phyloP scores from a whole-genome alignment of 2,113 vertebrate species.

The Austrofundulus limnaeus region DNA sequence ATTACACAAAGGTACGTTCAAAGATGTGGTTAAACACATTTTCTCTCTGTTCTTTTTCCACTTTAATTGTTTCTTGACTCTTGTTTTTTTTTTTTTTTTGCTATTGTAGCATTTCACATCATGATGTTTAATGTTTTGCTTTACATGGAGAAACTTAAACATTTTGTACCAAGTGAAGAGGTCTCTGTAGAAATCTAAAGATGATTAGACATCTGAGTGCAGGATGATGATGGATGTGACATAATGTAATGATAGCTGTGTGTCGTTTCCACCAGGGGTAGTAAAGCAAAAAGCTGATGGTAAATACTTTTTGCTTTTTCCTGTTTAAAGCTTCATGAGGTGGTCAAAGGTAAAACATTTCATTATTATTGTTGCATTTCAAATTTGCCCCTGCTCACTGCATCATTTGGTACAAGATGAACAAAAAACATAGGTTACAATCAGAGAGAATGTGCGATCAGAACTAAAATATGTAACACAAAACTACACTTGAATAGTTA shows the following conservation, averaged over 20 bases:
- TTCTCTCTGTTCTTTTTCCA: background rate
- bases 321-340: conserved; percentile 40
- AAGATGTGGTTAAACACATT: background rate
- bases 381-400: conserved; percentile 21
- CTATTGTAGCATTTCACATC: background rate
- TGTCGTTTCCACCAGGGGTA: conserved; percentile 61
- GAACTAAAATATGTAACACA: conserved; percentile 21
- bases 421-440: conserved; percentile 30
- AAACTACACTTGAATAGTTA: conserved; percentile 49
- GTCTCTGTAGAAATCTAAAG: conserved; percentile 71
- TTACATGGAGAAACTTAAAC: conserved; percentile 46
- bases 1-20: conserved; percentile 68
- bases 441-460: conserved; percentile 25
- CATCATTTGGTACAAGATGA: conserved; percentile 25
- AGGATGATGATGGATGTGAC: conserved; percentile 75
- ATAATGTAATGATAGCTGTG: conserved; percentile 65
- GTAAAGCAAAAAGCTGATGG: conserved; percentile 54
- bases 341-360: conserved; percentile 49
- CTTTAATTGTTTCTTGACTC: conserved; percentile 25
- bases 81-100: conserved; percentile 12
- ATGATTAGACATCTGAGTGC: conserved; percentile 71
- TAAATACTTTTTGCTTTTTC: conserved; percentile 40
- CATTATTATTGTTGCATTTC: conserved; percentile 29
- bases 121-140: conserved; percentile 11
- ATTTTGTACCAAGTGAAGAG: conserved; percentile 64